Evolutionary conservation across 1,140 invertebrate species (phyloP), one percentile per base, ranked within the genome.

Genomic region (Paramacrobiotus metropolitanus): DNA sequence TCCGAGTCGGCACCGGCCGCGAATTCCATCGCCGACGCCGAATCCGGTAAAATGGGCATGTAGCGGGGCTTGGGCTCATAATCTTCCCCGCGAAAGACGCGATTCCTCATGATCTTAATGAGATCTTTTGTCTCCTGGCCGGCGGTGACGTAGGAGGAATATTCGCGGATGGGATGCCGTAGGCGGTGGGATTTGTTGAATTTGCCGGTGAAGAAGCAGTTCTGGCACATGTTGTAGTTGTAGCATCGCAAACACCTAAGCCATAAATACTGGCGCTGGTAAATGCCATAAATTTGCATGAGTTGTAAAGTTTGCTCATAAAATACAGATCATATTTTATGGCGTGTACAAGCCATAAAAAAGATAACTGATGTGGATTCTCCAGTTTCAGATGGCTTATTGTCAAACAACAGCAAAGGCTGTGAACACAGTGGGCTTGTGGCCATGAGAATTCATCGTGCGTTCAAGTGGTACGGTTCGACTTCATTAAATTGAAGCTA

Each of bases 181-280:
- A 55, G 48, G 15, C 48, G 15, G 24, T 55, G 48, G 9, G 48
- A 55, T 24, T 55, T 55, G 48, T 28, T 55, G 48, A 28, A 55
- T 24, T 55, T 55, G 48, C 48, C 48, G 15, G 15, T 15, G 28
- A 55, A 55, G 24, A 55, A 55, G 48, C 48, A 55, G 15, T 15
- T 20, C 48, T 55, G 48, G 24, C 48, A 55, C 48, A 55, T 55
- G 24, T 55, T 55, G 24, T 55, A 55, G 48, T 55, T 55, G 48
- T 55, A 55, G 48, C 48, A 55, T 55, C 48, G 48, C 9, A 55
- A 24, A 55, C 48, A 55, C 48, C 48, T 55, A 55, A n/a, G n/a
- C n/a, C n/a, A n/a, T n/a, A n/a, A n/a, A n/a, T n/a, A n/a, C n/a
- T n/a, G n/a, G n/a, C n/a, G n/a, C n/a, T n/a, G n/a, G n/a, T n/a